phyloP scores from a whole-genome alignment of 2,113 vertebrate genomes.

The Thalassarche chlororhynchos region DNA sequence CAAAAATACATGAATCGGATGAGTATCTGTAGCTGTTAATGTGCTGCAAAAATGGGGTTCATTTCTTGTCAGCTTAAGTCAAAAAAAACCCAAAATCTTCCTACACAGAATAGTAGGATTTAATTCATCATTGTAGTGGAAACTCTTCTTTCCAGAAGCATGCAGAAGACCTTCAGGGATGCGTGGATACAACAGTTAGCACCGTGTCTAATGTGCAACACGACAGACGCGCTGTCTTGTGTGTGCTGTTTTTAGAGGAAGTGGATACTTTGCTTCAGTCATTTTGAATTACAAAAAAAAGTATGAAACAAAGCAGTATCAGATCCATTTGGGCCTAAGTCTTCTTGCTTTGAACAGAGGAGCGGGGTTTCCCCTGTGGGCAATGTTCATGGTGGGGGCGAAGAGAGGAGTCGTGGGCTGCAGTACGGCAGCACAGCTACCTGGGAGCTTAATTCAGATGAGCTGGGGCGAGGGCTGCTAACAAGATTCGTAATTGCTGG shows the following conservation, averaged over 20 bases:
- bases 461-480: background rate
- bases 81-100: background rate
- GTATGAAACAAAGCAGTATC: background rate
- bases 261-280: background rate
- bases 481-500: background rate
- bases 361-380: background rate
- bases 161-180: background rate
- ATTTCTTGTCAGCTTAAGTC: background rate
- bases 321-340: background rate
- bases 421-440: background rate
- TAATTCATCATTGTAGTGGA: background rate
- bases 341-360: background rate
- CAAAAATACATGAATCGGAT: background rate
- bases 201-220: fast-evolving
- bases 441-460: background rate
- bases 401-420: background rate
- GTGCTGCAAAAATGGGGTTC: background rate
- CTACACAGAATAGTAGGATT: background rate
- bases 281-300: background rate
- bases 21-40: background rate
- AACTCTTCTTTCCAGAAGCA: background rate
- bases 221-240: background rate
- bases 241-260: background rate
- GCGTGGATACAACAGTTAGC: background rate
- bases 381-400: fast-evolving